A percentile compares a stretch with the other conserved stretches of the same genome.
These are phyloP conservation scores for Microlaimidae sp. DNA, from an alignment of 2,888 invertebrate species.

Conservation along the genomic window DNA sequence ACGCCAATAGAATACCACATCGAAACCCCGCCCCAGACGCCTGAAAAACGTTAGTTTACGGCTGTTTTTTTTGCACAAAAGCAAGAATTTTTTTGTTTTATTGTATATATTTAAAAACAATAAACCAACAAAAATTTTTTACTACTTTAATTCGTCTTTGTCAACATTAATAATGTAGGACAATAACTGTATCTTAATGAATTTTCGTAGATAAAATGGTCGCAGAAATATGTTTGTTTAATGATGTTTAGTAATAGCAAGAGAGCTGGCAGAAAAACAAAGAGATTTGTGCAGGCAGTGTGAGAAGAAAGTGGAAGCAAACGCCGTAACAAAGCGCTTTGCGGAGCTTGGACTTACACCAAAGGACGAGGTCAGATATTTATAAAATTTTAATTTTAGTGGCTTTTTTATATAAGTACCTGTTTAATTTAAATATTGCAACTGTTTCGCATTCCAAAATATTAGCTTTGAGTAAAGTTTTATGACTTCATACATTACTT, in stretches of 20 bases:
- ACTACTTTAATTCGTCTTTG: no score
- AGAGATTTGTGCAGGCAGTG: slow-evolving; percentile 17
- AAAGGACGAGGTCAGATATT: slow-evolving; percentile 16
- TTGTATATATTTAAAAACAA: no score
- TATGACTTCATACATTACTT: not conserved
- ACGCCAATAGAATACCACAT: slow-evolving; percentile 14
- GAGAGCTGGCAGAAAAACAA: not conserved
- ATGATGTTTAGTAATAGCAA: not conserved
- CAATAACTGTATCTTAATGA: no score
- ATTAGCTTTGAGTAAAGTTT: not conserved
- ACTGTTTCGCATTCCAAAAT: not conserved
- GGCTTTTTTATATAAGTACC: no score
- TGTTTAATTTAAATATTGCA: no score
- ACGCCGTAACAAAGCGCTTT: slow-evolving; percentile 17
- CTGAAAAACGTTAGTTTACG: slow-evolving; percentile 14
- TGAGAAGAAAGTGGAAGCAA: slow-evolving; percentile 10
- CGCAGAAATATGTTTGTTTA: no score
- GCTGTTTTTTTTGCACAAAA: no score
- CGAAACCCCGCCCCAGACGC: slow-evolving; percentile 25
- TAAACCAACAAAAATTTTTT: no score
- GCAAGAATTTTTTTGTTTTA: no score
- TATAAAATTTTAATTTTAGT: no score
- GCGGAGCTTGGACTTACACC: slow-evolving; percentile 22
- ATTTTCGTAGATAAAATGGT: no score
- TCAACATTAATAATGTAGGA: no score